These are phyloP conservation scores for Charadrius vociferus DNA, from an alignment of 2,113 vertebrate genomes.

Conservation along the genomic window DNA sequence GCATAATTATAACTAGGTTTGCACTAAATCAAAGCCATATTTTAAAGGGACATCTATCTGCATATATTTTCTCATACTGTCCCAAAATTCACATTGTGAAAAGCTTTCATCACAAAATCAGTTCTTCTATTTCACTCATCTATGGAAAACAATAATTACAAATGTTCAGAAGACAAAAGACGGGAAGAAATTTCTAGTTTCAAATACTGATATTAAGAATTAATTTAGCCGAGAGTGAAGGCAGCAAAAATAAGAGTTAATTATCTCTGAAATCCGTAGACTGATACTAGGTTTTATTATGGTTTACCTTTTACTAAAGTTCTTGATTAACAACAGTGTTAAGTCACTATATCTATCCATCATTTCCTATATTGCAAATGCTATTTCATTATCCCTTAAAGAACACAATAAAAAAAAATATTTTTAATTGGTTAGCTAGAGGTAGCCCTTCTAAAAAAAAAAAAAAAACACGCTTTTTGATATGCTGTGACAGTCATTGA, in stretches of 20 bases:
- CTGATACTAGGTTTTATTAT: background rate
- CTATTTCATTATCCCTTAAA: background rate
- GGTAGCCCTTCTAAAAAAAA: fast-evolving
- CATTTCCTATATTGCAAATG: background rate
- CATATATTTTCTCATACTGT: background rate
- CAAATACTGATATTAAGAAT: background rate
- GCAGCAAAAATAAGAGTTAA: background rate
- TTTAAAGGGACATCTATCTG: background rate
- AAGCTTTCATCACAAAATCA: background rate
- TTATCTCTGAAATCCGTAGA: background rate
- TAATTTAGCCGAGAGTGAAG: background rate
- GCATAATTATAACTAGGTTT: background rate
- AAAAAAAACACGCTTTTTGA: fast-evolving
- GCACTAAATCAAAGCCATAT: background rate
- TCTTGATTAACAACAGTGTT: background rate
- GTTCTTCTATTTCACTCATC: background rate
- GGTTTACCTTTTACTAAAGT: background rate
- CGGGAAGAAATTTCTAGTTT: background rate
- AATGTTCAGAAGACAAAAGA: background rate
- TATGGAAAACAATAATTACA: background rate
- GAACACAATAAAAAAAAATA: background rate
- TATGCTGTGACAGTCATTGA: background rate
- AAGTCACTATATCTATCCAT: background rate
- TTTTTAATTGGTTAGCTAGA: background rate
- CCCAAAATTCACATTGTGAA: background rate